These are phyloP conservation scores for Glomeris marginata DNA, from an alignment of 2,888 invertebrate genomes.

Conservation along the genomic window DNA sequence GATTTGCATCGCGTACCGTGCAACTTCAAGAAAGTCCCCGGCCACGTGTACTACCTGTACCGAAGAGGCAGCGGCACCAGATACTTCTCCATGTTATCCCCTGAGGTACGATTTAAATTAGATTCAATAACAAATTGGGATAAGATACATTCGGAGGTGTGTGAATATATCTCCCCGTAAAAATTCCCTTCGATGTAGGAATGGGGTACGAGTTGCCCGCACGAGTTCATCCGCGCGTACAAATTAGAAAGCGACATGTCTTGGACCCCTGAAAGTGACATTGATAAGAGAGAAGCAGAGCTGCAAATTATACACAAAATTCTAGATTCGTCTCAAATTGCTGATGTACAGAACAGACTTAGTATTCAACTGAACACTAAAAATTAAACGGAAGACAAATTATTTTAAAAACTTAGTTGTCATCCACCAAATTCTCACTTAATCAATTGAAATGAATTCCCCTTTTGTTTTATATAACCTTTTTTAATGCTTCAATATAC, in stretches of 20 bases:
- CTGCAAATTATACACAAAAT: slow-evolving; percentile 20
- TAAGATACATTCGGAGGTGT: no score
- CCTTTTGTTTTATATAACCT: not conserved
- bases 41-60: slow-evolving; percentile 55
- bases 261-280: slow-evolving; percentile 46
- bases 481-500: no score
- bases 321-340: not conserved
- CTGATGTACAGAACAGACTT: no score
- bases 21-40: slow-evolving; percentile 56
- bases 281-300: slow-evolving; percentile 27
- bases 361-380: no score
- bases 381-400: no score
- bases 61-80: slow-evolving; percentile 44
- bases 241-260: slow-evolving; percentile 50
- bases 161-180: no score
- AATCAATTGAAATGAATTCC: not conserved
- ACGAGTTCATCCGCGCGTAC: slow-evolving; percentile 47
- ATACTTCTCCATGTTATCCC: slow-evolving; percentile 59
- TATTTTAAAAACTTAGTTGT: not conserved
- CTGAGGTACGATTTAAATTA: slow-evolving; percentile 38
- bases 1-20: slow-evolving; percentile 53
- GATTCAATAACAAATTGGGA: no score
- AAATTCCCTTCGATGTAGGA: slow-evolving; percentile 38
- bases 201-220: slow-evolving; percentile 47
- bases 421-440: not conserved